Evolutionary conservation across 2,888 invertebrate genomes (phyloP), one percentile per base, ranked within the genome.

Genomic region (Leucoma salicis): DNA sequence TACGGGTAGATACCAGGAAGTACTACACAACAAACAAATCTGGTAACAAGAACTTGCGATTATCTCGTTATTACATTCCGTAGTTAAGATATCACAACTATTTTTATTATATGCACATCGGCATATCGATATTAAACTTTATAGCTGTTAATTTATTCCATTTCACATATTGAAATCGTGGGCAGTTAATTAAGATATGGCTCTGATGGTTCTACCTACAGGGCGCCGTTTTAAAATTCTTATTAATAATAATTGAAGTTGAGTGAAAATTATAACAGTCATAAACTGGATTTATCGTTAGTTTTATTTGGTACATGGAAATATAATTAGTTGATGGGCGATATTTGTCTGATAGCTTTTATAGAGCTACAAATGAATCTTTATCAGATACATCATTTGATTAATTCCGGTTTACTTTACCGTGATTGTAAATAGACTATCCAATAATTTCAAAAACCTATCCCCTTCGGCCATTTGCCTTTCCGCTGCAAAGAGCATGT

Each of bases 391-490:
- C 65, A 57, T 56, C 64, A 57, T 2, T 75, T 78, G 77, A 82
- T 79, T 77, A 72, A 78, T 75, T 73, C 67, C 60, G 60, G 67
- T 74, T 72, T 72, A 76, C 74, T 77, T 76, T 78, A 71, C 75
- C 66, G 70, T 70, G 74, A 78, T 74, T 73, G 69, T 70, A 67
- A 82, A 82, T 83, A 78, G 78, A 84, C 83, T 84, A 76, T 78
- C 81, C 79, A 85, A 85, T 84, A 79, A 83, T 85, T 84, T 85
- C 78, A 77, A 78, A 77, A 79, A 78, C 71, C 74, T 80, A 82
- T 82, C 74, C 70, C 63, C 67, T 55, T 60, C 74, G 84, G 84
- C 80, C 85, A 75, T 77, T 81, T 72, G 76, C 82, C 78, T 78
- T 74, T 70, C 68, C 69, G 70, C 64, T 70, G 76, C 75, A 82